A percentile compares a stretch with the other conserved stretches of the same genome.
These are phyloP conservation scores for Zaprionus bogoriensis DNA, from an alignment of 2,888 invertebrate species.

Conservation along the genomic window DNA sequence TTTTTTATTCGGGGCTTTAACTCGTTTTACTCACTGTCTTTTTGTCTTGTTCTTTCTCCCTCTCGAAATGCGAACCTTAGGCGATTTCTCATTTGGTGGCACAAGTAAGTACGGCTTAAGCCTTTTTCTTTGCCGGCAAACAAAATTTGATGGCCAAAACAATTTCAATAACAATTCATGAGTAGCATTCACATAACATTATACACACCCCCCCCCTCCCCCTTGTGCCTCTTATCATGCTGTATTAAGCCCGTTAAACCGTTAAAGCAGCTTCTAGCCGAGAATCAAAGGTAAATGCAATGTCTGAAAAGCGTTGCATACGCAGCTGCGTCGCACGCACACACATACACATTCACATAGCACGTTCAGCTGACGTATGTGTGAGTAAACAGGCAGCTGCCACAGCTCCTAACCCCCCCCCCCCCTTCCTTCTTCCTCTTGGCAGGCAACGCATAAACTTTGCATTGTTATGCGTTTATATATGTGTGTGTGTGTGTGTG, in stretches of 20 bases:
- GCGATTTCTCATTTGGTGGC: conserved; percentile 90
- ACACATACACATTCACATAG: conserved; percentile 1
- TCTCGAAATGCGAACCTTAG: conserved; percentile 78
- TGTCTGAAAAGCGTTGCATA: conserved; percentile 62
- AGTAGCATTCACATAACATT: conserved; percentile 50
- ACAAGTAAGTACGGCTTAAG: conserved; percentile 85
- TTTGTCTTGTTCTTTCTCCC: conserved; percentile 10
- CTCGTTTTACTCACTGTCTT: conserved; percentile 43
- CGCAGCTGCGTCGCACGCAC: conserved; percentile 55
- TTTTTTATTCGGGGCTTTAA: conserved; percentile 42
- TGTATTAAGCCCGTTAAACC: conserved; percentile 8
- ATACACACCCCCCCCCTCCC: not conserved
- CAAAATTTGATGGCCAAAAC: conserved; percentile 69
- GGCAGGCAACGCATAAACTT: conserved; percentile 67
- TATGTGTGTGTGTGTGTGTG: conserved; percentile 41
- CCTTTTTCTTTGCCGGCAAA: conserved; percentile 16
- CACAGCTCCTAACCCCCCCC: conserved; percentile 1
- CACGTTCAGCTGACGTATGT: conserved; percentile 11
- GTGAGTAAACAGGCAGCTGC: conserved; percentile 32
- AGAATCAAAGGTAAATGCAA: conserved; percentile 77
- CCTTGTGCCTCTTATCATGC: not conserved
- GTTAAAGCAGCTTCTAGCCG: conserved; percentile 47
- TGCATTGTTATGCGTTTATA: conserved; percentile 75
- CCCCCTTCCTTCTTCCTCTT: conserved; percentile 3
- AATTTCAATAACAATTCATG: conserved; percentile 79